These are phyloP conservation scores for Clanis bilineata DNA, from an alignment of 2,888 invertebrate genomes.

Conservation along the genomic window DNA sequence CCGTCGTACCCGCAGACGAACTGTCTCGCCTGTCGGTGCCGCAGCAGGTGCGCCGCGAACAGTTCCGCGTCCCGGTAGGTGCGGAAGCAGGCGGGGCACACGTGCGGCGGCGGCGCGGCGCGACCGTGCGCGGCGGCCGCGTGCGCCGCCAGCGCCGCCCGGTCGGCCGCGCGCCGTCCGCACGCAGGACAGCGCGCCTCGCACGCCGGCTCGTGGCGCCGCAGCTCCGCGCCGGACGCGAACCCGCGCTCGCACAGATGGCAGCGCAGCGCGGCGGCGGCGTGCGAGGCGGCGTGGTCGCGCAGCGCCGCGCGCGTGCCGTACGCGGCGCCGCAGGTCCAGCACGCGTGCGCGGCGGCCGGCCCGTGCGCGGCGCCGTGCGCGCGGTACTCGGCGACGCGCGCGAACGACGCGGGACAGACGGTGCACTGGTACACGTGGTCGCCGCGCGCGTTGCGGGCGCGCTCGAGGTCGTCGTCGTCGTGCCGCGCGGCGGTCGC, in stretches of 20 bases:
- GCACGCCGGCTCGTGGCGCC: slow-evolving; percentile 42
- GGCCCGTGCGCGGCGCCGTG: slow-evolving; percentile 50
- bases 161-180: slow-evolving; percentile 27
- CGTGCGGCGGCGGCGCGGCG: slow-evolving; percentile 20
- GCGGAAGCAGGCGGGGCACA: slow-evolving; percentile 55
- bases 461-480: slow-evolving; percentile 56
- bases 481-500: slow-evolving; percentile 61
- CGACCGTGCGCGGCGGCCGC: slow-evolving; percentile 34
- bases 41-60: slow-evolving; percentile 56
- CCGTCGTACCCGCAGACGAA: slow-evolving; percentile 72
- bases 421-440: slow-evolving; percentile 70
- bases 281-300: slow-evolving; percentile 41
- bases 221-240: slow-evolving; percentile 30
- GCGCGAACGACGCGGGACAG: slow-evolving; percentile 67
- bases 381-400: slow-evolving; percentile 51
- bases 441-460: slow-evolving; percentile 60
- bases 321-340: slow-evolving; percentile 72
- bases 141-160: slow-evolving; percentile 40
- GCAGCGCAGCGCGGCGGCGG: slow-evolving; percentile 37
- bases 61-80: slow-evolving; percentile 35
- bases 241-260: slow-evolving; percentile 47
- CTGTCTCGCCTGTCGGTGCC: slow-evolving; percentile 58
- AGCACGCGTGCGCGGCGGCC: slow-evolving; percentile 63
- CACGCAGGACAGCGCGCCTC: slow-evolving; percentile 32
- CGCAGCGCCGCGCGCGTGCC: slow-evolving; percentile 39